Conservation (phyloP, 2,113 vertebrate genomes). For the Circaetus gallicus region DNA sequence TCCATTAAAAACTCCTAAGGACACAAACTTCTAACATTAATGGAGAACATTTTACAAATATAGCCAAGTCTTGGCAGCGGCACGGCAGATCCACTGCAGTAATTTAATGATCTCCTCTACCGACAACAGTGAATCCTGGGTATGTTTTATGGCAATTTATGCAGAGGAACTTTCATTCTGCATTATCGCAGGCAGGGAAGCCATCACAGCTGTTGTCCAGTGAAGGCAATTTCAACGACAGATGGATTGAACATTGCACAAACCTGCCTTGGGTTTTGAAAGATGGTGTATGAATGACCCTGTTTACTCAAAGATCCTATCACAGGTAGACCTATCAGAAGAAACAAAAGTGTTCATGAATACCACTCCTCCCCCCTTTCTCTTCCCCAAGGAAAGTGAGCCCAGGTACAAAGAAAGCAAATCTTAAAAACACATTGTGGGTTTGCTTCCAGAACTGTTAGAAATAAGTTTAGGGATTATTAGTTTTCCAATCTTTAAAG, state of each 20-base stretch:
- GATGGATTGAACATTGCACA: not conserved
- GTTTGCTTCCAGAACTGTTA: not conserved
- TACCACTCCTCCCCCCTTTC: not conserved
- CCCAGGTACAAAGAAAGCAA: not conserved
- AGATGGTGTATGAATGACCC: too few species aligned
- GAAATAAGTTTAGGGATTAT: not conserved
- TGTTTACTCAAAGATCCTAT: not conserved
- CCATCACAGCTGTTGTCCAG: not conserved
- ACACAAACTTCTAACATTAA: not conserved
- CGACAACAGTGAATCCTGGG: not conserved
- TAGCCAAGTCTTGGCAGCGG: not conserved
- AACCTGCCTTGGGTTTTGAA: not conserved
- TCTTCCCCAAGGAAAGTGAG: not conserved
- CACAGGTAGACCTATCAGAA: not conserved
- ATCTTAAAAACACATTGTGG: not conserved
- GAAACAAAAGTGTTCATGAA: not conserved
- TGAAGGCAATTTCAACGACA: not conserved
- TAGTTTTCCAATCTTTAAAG: not conserved
- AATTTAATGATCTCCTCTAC: not conserved
- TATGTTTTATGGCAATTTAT: not conserved
- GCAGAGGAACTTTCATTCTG: not conserved
- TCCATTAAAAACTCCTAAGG: not conserved
- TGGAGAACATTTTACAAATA: not conserved
- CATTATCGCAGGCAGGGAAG: not conserved
- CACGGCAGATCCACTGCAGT: not conserved